phyloP scores from a whole-genome alignment of 2,797 vertebrate species.

The Phrynocephalus forsythii region DNA sequence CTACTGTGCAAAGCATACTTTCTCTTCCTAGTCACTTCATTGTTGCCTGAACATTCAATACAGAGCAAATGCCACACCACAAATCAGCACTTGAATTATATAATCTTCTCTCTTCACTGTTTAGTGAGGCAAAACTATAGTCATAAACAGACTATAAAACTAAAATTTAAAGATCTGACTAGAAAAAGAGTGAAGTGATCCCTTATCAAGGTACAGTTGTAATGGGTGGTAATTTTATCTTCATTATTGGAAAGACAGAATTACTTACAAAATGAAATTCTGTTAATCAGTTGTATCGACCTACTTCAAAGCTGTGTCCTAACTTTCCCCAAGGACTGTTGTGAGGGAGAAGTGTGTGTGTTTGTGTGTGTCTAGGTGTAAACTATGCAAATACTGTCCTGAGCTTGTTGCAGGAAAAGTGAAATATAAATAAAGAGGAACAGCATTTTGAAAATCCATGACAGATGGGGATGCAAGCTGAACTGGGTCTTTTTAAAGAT shows the following conservation, averaged over 20 bases:
- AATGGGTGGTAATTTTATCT: neutral
- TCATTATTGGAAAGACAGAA: neutral
- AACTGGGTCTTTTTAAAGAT: neutral
- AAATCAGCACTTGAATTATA: no score
- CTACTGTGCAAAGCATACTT: no score
- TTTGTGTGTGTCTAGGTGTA: neutral
- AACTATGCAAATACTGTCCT: neutral
- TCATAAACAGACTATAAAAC: neutral
- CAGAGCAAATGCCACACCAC: no score
- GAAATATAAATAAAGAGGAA: conserved; percentile 10
- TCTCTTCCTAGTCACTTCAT: no score
- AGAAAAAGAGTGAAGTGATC: neutral
- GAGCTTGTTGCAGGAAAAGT: neutral
- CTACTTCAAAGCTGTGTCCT: neutral
- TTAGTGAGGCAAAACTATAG: no score
- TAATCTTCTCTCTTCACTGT: no score
- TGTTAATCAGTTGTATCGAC: neutral
- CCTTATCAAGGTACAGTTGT: neutral
- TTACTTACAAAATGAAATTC: neutral
- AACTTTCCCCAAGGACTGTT: neutral
- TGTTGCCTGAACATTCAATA: no score
- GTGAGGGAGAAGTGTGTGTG: neutral
- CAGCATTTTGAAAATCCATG: neutral
- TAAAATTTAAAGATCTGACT: neutral
- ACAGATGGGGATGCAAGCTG: conserved; percentile 24